A percentile compares a stretch with the other conserved stretches of the same genome.
Conservation (phyloP, 1,140 invertebrate species). For the Chionoecetes opilio region DNA sequence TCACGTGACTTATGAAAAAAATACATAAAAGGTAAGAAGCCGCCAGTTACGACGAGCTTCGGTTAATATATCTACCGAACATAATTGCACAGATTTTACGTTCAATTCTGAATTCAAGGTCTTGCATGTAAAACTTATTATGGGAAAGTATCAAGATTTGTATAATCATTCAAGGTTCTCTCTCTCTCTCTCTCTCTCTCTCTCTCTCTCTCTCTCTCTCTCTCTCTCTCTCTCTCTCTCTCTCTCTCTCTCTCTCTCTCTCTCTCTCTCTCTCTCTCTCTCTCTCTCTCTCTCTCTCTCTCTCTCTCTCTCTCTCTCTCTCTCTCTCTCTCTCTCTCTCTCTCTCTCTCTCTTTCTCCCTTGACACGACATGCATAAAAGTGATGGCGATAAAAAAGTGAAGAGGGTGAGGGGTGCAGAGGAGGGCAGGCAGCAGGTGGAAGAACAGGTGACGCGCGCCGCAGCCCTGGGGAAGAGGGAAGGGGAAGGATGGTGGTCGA, state of each 20-base stretch:
- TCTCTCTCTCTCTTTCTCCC: constrained; percentile 6
- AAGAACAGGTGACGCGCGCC: background rate
- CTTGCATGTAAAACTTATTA: background rate
- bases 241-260: constrained; percentile 33
- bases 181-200: constrained; percentile 54
- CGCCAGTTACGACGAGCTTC: background rate
- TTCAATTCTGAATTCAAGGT: background rate
- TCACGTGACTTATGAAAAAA: background rate
- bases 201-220: constrained; percentile 55
- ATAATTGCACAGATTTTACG: constrained; percentile 19
- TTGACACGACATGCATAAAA: background rate
- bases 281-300: constrained; percentile 54
- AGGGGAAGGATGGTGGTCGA: background rate
- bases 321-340: constrained; percentile 58
- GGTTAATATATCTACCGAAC: background rate
- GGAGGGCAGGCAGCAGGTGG: background rate
- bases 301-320: constrained; percentile 55
- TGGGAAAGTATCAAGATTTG: background rate
- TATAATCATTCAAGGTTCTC: background rate
- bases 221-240: constrained; percentile 58
- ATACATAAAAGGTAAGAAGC: background rate
- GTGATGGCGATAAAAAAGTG: background rate
- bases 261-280: constrained; percentile 46
- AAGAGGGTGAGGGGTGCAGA: background rate
- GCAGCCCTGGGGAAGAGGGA: background rate